Conservation (phyloP, 2,113 vertebrate genomes). For the Sclerurus mexicanus region DNA sequence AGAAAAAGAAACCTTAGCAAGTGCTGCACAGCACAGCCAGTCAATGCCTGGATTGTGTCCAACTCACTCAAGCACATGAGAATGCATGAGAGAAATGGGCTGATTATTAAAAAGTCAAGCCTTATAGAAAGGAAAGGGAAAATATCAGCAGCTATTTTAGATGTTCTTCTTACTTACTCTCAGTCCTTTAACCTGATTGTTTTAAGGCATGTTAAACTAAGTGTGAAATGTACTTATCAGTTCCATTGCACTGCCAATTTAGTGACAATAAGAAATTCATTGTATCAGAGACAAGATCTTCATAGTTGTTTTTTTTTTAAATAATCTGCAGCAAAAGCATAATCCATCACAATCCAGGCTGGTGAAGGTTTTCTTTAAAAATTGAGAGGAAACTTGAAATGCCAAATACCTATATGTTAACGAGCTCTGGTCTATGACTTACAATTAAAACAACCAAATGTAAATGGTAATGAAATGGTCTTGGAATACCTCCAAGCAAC, state of each 20-base stretch:
- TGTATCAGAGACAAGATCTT: neutral
- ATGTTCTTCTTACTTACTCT: neutral
- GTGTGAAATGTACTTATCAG: conserved; percentile 9
- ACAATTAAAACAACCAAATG: neutral
- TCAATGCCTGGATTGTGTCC: conserved; percentile 27
- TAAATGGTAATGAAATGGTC: neutral
- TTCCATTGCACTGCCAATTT: neutral
- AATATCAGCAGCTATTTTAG: neutral
- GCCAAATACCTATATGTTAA: neutral
- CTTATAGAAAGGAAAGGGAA: neutral
- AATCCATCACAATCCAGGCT: neutral
- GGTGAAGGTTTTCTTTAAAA: neutral
- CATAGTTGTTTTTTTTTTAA: neutral
- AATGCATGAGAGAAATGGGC: neutral
- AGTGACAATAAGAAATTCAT: conserved; percentile 2
- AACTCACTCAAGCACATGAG: conserved; percentile 13
- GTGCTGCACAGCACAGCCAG: neutral
- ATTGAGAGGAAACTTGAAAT: neutral
- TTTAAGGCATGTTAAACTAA: conserved; percentile 13
- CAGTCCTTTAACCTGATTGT: neutral
- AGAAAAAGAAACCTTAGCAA: conserved; percentile 65
- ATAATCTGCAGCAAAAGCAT: neutral
- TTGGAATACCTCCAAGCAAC: neutral
- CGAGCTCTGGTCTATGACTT: neutral
- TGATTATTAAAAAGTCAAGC: conserved; percentile 26